Conservation (phyloP, 92 coral and sea anemone species). For the Palythoa grandis region DNA sequence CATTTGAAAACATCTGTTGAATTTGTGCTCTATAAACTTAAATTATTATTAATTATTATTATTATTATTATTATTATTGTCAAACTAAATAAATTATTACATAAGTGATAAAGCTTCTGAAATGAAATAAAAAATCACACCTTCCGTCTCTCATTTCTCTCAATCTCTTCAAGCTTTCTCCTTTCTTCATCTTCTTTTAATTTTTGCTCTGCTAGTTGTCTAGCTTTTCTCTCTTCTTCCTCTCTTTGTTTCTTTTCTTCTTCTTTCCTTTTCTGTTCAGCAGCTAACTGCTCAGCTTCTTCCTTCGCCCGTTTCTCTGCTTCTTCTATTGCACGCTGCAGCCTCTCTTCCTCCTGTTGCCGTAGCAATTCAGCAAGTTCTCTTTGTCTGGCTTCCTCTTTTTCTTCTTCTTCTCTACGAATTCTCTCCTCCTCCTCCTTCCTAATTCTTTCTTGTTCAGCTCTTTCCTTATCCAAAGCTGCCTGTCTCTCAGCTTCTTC, state of each 20-base stretch:
- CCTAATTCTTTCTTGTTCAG: conserved; percentile 81
- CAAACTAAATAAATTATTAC: not conserved
- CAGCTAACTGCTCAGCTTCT: conserved; percentile 77
- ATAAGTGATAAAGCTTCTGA: too few relatives aligned
- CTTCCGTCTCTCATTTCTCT: conserved; percentile 89
- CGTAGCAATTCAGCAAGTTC: conserved; percentile 79
- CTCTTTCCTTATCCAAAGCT: conserved; percentile 84
- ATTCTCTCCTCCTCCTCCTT: conserved; percentile 92
- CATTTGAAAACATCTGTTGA: too few relatives aligned
- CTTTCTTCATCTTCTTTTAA: conserved; percentile 92
- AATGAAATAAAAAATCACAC: conserved; percentile 31
- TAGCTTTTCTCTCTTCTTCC: conserved; percentile 76
- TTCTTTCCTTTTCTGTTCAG: conserved; percentile 81
- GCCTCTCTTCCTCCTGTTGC: conserved; percentile 86
- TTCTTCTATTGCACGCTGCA: conserved; percentile 69
- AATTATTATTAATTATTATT: too few relatives aligned
- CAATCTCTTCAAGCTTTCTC: conserved; percentile 83
- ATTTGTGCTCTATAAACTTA: too few relatives aligned
- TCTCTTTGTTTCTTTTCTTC: conserved; percentile 66
- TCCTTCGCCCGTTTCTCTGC: conserved; percentile 68
- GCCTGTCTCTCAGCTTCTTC: conserved; percentile 99
- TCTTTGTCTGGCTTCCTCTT: conserved; percentile 82
- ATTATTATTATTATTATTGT: too few relatives aligned
- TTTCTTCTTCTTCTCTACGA: conserved; percentile 87
- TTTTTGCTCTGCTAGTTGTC: conserved; percentile 69